phyloP scores from a whole-genome alignment of 2,888 invertebrate species.

The Chymomyza amoena region DNA sequence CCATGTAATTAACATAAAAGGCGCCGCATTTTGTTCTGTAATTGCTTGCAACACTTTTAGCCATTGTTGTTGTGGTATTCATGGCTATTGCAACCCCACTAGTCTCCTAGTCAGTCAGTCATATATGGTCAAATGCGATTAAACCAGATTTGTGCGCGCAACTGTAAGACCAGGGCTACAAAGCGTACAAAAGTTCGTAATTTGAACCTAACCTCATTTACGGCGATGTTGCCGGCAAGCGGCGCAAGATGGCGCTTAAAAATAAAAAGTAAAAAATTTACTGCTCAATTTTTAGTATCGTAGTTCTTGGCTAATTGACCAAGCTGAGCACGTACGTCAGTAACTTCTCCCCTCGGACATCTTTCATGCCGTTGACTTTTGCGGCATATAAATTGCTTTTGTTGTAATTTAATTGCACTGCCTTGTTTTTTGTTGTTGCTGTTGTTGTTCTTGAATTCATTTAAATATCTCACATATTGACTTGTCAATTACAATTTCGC shows the following conservation, averaged over 20 bases:
- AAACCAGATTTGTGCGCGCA: constrained; percentile 11
- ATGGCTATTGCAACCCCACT: neutral
- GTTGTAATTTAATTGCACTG: constrained; percentile 23
- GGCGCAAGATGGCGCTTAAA: neutral
- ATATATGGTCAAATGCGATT: constrained; percentile 16
- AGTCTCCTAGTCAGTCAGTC: too few relatives aligned
- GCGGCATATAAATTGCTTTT: constrained; percentile 15
- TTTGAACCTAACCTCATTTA: constrained; percentile 5
- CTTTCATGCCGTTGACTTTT: neutral
- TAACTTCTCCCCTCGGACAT: neutral
- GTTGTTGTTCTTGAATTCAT: constrained; percentile 8
- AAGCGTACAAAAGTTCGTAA: neutral
- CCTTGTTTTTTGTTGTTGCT: neutral
- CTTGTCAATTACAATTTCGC: constrained; percentile 30
- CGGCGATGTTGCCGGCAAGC: constrained; percentile 14
- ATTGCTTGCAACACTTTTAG: constrained; percentile 50
- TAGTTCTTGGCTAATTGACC: neutral
- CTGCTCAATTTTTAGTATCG: constrained; percentile 30
- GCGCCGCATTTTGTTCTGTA: constrained; percentile 49
- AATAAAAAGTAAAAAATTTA: neutral
- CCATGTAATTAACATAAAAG: constrained; percentile 61
- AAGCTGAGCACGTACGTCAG: neutral
- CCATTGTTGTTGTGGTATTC: neutral
- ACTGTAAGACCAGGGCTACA: neutral
- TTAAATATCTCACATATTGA: constrained; percentile 38